A percentile compares a stretch with the other conserved stretches of the same genome.
phyloP scores from a whole-genome alignment of 2,888 invertebrate genomes.

The Trypoxylon attenuatum region DNA sequence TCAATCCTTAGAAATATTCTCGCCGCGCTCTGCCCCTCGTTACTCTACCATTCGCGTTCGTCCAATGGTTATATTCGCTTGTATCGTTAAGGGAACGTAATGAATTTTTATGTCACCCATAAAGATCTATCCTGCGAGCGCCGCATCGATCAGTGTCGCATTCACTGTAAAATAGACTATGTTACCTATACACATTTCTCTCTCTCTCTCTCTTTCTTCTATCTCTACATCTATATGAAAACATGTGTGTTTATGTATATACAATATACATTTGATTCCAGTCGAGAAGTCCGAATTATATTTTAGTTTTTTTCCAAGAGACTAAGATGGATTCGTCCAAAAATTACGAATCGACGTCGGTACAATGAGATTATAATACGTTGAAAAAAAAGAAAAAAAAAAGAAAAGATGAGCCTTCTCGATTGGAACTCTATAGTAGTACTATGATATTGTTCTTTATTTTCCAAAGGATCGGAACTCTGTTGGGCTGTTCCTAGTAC shows the following conservation, averaged over 20 bases:
- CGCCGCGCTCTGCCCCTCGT: background rate
- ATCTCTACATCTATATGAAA: background rate
- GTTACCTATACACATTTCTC: background rate
- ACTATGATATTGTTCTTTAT: background rate
- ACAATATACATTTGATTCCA: constrained; percentile 18
- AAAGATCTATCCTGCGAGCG: background rate
- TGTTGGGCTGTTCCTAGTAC: constrained; percentile 69
- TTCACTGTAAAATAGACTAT: constrained; percentile 12
- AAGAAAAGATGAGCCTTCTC: constrained; percentile 15
- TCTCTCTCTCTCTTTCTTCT: too few species aligned
- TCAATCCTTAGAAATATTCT: too few species aligned
- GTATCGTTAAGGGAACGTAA: background rate
- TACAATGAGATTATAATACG: too few species aligned
- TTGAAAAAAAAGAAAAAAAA: too few species aligned
- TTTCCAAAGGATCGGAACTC: constrained; percentile 61
- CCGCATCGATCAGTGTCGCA: background rate
- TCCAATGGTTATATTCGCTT: background rate
- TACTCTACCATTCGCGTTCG: background rate
- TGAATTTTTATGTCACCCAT: background rate
- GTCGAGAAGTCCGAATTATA: constrained; percentile 30
- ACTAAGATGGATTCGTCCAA: too few species aligned
- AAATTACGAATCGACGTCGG: too few species aligned
- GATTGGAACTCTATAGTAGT: constrained; percentile 18
- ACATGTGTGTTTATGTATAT: background rate
- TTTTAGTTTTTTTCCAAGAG: too few species aligned